Evolutionary conservation across 2,797 vertebrate species (phyloP).

Genomic region (Semotilus atromaculatus): DNA sequence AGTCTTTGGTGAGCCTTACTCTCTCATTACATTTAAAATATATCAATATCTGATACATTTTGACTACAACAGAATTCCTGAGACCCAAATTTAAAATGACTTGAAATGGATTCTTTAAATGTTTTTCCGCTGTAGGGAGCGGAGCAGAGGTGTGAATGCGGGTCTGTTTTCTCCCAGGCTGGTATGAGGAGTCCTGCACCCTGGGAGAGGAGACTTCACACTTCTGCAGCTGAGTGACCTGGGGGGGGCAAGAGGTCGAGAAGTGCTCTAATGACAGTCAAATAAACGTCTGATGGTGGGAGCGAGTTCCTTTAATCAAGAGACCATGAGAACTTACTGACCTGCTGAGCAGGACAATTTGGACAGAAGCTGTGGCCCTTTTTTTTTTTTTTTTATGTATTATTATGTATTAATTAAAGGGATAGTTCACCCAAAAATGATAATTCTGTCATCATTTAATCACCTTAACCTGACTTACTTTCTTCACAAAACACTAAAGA

Average conservation of each 20-base stretch:
- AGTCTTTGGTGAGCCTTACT: no score
- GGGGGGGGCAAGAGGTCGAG: constrained; percentile 48
- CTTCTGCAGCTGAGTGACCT: constrained; percentile 61
- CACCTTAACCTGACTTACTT: background rate
- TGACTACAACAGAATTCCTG: background rate
- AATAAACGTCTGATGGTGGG: constrained; percentile 59
- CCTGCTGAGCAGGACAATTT: constrained; percentile 36
- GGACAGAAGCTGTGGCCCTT: background rate
- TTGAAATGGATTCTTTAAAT: background rate
- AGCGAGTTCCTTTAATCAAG: constrained; percentile 38
- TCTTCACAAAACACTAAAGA: background rate
- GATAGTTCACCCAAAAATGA: no score
- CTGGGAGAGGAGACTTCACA: constrained; percentile 60
- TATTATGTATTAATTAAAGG: background rate
- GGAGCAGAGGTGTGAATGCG: background rate
- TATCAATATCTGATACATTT: background rate
- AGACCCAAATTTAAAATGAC: background rate
- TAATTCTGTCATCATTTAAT: background rate
- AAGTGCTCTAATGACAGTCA: constrained; percentile 34
- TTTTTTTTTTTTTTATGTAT: background rate
- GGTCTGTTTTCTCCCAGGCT: constrained; percentile 11
- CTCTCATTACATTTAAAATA: background rate
- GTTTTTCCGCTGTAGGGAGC: background rate
- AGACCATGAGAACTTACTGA: constrained; percentile 25
- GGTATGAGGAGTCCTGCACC: constrained; percentile 39